Percentiles rank a stretch among this genome's conserved stretches.
These are phyloP conservation scores for Zoanthus solanderi DNA, from an alignment of 92 coral and sea anemone genomes.

Conservation along the genomic window DNA sequence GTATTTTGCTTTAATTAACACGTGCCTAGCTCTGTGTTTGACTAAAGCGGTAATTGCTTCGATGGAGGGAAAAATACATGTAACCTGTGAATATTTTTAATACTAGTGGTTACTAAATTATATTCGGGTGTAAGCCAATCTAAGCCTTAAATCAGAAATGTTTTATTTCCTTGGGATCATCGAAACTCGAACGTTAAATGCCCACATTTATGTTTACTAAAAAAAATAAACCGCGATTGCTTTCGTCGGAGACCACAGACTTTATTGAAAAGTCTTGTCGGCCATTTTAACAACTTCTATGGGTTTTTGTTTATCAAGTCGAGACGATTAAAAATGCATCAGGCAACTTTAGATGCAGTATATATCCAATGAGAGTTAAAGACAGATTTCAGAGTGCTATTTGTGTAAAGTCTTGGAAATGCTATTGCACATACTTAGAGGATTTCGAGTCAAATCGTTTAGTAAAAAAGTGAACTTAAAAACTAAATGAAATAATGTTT, in stretches of 20 bases:
- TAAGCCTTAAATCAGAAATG: background rate
- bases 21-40: background rate
- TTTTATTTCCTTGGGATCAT: background rate
- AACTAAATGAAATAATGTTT: slow-evolving; percentile 18
- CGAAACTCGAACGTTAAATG: background rate
- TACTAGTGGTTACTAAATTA: background rate
- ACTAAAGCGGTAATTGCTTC: slow-evolving; percentile 3
- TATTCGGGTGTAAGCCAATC: background rate
- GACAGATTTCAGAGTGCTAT: no score
- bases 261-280: background rate
- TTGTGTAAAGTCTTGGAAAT: background rate
- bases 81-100: slow-evolving; percentile 20
- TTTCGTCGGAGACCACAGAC: background rate
- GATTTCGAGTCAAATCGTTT: background rate
- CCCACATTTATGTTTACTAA: background rate
- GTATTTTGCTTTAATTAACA: slow-evolving; percentile 38
- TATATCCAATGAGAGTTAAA: background rate
- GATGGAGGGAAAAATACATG: background rate
- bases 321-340: slow-evolving; percentile 38
- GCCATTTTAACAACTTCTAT: background rate
- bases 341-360: background rate
- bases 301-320: slow-evolving; percentile 27
- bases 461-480: background rate
- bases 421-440: background rate
- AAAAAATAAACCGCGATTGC: slow-evolving; percentile 5